phyloP scores from a whole-genome alignment of 1,140 invertebrate species.

The Drosophila melanica region DNA sequence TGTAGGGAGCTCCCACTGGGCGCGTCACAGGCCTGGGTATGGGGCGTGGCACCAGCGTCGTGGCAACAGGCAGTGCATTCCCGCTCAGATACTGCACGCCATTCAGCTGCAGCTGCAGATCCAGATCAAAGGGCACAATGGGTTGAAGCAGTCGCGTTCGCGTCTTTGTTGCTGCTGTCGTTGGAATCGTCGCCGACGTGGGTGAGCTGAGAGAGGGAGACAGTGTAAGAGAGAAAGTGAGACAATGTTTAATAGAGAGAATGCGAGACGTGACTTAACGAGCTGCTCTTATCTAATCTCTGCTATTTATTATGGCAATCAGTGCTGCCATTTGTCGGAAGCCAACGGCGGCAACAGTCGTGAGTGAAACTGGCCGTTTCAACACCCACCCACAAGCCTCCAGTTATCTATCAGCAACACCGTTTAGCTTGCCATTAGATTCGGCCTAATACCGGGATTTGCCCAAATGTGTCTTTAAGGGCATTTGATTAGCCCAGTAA shows the following conservation, averaged over 20 bases:
- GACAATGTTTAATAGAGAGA: background rate
- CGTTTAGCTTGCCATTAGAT: conserved; percentile 24
- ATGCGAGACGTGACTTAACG: conserved; percentile 24
- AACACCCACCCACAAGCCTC: conserved; percentile 44
- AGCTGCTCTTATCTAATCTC: conserved; percentile 52
- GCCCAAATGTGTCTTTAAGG: conserved; percentile 28
- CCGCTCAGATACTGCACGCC: conserved; percentile 55
- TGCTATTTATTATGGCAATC: conserved; percentile 51
- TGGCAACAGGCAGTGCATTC: conserved; percentile 38
- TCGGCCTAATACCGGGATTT: conserved; percentile 6
- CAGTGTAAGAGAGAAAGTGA: background rate
- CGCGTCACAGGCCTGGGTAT: conserved; percentile 32
- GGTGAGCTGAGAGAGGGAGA: conserved; percentile 32
- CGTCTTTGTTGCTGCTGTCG: conserved; percentile 19
- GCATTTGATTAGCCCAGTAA: conserved; percentile 6
- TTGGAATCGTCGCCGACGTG: conserved; percentile 47
- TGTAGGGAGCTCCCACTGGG: conserved; percentile 36
- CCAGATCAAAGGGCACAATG: conserved; percentile 71
- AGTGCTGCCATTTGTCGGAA: conserved; percentile 69
- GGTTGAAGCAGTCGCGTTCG: conserved; percentile 48
- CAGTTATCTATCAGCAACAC: conserved; percentile 15
- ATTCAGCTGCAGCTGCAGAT: conserved; percentile 49
- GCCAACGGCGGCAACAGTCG: conserved; percentile 59
- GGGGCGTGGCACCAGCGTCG: conserved; percentile 25
- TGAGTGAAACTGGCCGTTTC: conserved; percentile 64